A percentile compares a stretch with the other conserved stretches of the same genome.
Conservation (phyloP, 2,888 invertebrate genomes). For the Octonoba sinensis region DNA sequence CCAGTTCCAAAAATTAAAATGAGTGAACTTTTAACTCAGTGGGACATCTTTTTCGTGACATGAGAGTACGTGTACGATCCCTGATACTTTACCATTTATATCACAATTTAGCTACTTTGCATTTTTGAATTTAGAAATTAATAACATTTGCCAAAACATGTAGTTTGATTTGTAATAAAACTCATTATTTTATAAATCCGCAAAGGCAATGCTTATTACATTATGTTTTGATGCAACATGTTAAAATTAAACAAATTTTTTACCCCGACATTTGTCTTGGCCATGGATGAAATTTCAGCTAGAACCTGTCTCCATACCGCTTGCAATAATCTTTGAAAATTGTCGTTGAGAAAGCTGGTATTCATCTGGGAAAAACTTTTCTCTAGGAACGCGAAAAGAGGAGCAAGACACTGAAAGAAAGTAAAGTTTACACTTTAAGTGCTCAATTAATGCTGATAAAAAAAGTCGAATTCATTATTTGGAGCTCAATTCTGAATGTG, state of each 20-base stretch:
- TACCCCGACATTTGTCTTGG: slow-evolving; percentile 81
- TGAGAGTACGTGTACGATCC: no score
- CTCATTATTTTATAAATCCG: no score
- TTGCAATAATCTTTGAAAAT: slow-evolving; percentile 86
- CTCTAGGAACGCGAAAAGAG: slow-evolving; percentile 90
- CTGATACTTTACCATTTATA: no score
- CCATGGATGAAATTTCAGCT: slow-evolving; percentile 77
- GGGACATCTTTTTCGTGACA: no score
- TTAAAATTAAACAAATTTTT: slow-evolving; percentile 62
- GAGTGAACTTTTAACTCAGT: no score
- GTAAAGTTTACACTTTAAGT: slow-evolving; percentile 66
- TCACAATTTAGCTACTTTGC: no score
- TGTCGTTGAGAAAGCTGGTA: slow-evolving; percentile 85
- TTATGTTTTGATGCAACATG: no score
- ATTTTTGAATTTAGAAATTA: no score
- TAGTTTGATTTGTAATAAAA: no score
- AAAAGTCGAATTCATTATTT: background rate
- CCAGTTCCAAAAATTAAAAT: no score
- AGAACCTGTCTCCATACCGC: slow-evolving; percentile 90
- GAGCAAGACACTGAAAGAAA: slow-evolving; percentile 80
- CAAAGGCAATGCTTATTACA: no score
- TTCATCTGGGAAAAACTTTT: slow-evolving; percentile 87
- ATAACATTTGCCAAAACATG: background rate
- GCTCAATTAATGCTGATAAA: background rate
- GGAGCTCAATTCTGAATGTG: no score